Base-by-base conservation (phyloP, 1,140 invertebrate genomes). In the Drosophila nasuta region DNA sequence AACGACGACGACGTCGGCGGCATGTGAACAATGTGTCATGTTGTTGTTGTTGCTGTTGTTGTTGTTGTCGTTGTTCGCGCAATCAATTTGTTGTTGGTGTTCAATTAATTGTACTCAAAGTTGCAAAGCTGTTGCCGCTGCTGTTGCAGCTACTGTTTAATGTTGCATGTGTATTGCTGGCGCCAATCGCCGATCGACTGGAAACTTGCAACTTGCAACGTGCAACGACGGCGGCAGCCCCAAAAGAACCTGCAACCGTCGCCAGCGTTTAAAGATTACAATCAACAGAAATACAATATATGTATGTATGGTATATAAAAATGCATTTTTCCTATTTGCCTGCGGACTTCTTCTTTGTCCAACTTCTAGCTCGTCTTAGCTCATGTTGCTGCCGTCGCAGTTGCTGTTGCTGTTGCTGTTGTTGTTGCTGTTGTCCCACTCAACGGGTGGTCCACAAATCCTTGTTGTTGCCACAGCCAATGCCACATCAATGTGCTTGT, bases 41-140 rank as follows among this genome's bases (percentile, higher is more conserved):
- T 87, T 87, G 80, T 82, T 70, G 48, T 7, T 35, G 65, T 17
- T n/a, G n/a, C n/a, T n/a, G n/a, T 15, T 68, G 54, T 25, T 81
- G 67, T 20, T 60, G 65, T 56, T 65, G 70, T 49, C 79, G 75
- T 64, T 86, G 79, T 88, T 88, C 85, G 83, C 83, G 83, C 83
- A 88, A 88, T 88, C 83, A 87, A 88, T 88, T 83, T 88, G 83
- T 88, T 88, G 83, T 88, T 88, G 83, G 83, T 88, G 83, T 88
- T 88, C 83, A 88, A 88, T 88, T 88, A 88, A 88, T 89, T 88
- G 85, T 75, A 83, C 77, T 85, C 80, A 79, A 83, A 64, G 73
- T 75, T 75, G 73, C 67, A 71, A 65, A 64, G 73, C 67, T 71
- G 67, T 75, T 75, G 66, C 67, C 67, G 72, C 72, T 57, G 20